Evolutionary conservation across 2,888 invertebrate species (phyloP), one percentile per base, ranked within the genome.

Genomic region (Gibbula magus): DNA sequence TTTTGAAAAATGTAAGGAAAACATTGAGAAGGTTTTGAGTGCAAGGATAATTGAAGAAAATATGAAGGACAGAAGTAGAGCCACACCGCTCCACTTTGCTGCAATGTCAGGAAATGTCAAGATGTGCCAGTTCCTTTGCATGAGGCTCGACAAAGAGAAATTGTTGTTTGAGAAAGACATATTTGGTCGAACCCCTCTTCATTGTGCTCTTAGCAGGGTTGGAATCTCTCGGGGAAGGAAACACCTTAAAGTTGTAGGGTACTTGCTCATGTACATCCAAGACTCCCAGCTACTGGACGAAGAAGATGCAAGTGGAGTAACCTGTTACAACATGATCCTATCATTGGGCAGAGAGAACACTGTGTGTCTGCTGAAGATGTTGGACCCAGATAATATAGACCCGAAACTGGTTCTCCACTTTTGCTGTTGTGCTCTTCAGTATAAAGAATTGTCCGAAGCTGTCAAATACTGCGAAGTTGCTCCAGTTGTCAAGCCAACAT

Each of bases 51-150:
- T 3, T 5, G 61, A 61, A 29, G 61, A 61, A 22, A 13, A 1
- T 25, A 25, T 61, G 22, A 61, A 45, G 10, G 86, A 86, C 74
- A 74, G 79, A 20, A 75, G 82, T 32, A 51, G 77, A 16, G 83
- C 84, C 35, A 84, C 82, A 22, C 86, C 86, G 25, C 82, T 86
- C 20, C 86, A 86, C 56, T 85, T 84, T 70, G 83, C 82, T n/a
- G 79, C 84, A 51, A 67, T 73, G 25, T 82, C 80, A 39, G 86
- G 86, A n/a, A 79, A 85, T 45, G 29, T 84, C 45, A 81, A 78
- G 52, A 73, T 78, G 7, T 85, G 82, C 73, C 84, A 85, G 61
- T 56, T 81, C 51, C 54, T 86, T 18, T 61, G 61, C 61, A 70
- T 86, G 29, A 80, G 82, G 10, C 61, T 81, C 0, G 61, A 85